Evolutionary conservation across 2,797 vertebrate species (phyloP).

Genomic region (Erethizon dorsatum): DNA sequence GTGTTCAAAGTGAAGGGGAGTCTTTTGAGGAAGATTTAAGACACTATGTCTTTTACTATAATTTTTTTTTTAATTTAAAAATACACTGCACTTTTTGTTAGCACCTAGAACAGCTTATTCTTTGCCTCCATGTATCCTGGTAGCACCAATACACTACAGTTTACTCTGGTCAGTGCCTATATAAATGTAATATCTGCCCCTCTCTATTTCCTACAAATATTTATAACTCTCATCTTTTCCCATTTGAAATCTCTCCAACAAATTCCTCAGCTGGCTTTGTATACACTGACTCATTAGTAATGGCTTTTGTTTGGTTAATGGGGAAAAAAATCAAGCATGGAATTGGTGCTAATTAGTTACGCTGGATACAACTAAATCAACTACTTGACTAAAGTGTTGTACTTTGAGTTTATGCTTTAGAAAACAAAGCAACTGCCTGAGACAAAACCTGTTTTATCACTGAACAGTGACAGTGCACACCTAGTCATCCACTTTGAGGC

Average conservation of each 20-base stretch:
- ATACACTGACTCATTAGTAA: constrained; percentile 62
- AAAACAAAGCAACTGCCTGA: constrained; percentile 51
- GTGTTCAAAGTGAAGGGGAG: neutral
- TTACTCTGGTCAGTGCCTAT: neutral
- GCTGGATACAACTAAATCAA: constrained; percentile 72
- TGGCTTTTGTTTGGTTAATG: constrained; percentile 74
- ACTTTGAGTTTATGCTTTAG: constrained; percentile 57
- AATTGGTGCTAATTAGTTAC: constrained; percentile 80
- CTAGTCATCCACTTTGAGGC: neutral
- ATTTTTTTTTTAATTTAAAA: neutral
- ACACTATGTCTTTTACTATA: neutral
- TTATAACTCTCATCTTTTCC: neutral
- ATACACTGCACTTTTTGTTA: neutral
- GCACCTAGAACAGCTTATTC: neutral
- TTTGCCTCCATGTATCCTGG: neutral
- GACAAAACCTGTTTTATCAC: neutral
- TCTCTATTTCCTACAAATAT: neutral
- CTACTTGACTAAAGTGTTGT: constrained; percentile 60
- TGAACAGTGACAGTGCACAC: neutral
- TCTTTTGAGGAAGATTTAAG: neutral
- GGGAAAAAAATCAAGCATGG: constrained; percentile 65
- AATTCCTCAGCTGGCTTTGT: constrained; percentile 24
- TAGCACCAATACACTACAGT: accelerated
- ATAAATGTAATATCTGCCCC: neutral
- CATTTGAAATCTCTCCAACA: constrained; percentile 55